Conservation (phyloP, 2,888 invertebrate species). For the Digitonthophagus gazella region DNA sequence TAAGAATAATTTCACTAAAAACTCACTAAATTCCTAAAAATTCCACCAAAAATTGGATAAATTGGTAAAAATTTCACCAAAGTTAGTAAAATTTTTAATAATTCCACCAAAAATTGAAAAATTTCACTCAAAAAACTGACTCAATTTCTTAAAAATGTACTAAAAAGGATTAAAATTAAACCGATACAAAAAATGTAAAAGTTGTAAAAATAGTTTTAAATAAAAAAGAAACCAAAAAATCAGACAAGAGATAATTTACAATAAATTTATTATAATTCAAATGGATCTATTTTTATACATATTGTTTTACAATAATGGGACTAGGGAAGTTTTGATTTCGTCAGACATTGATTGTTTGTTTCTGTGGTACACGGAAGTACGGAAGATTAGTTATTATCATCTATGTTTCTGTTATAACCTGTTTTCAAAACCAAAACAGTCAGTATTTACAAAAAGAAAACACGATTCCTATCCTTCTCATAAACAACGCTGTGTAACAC, state of each 20-base stretch:
- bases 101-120: no score
- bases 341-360: conserved; percentile 42
- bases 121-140: no score
- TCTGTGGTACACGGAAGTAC: conserved; percentile 41
- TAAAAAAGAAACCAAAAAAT: conserved; percentile 21
- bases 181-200: no score
- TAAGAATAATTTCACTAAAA: no score
- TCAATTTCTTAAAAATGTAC: no score
- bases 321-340: conserved; percentile 41
- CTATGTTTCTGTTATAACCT: conserved; percentile 27
- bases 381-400: conserved; percentile 33
- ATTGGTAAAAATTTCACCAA: no score
- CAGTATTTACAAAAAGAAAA: conserved; percentile 25
- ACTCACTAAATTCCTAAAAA: no score
- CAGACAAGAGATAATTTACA: conserved; percentile 32
- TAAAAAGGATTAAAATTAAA: no score
- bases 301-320: conserved; percentile 41
- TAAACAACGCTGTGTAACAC: no score
- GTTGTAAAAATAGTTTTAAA: conserved; percentile 14
- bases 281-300: conserved; percentile 43
- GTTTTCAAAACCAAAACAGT: conserved; percentile 17
- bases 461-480: neutral
- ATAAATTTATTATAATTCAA: conserved; percentile 38
- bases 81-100: no score
- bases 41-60: no score